These are phyloP conservation scores for Varroa destructor DNA, from an alignment of 1,140 invertebrate genomes.

Conservation along the genomic window DNA sequence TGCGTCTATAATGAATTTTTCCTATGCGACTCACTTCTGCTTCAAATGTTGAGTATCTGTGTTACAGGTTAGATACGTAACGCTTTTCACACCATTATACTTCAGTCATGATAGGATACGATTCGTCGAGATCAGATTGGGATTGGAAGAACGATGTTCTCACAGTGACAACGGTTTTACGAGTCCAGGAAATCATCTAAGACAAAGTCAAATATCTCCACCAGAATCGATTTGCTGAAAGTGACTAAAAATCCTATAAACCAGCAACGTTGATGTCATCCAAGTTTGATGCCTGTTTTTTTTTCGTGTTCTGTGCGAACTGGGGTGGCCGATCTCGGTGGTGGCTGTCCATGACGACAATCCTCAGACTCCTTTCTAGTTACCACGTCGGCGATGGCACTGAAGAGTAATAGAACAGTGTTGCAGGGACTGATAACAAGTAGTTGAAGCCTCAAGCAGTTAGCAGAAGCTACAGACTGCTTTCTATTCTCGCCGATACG, in stretches of 20 bases:
- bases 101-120: not conserved
- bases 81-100: not conserved
- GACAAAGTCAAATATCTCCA: too few species aligned
- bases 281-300: not conserved
- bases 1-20: too few species aligned
- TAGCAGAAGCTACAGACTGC: too few species aligned
- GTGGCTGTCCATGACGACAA: not conserved
- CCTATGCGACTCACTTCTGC: too few species aligned
- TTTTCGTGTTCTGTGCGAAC: not conserved
- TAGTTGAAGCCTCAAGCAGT: too few species aligned
- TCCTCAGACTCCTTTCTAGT: too few species aligned
- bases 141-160: slow-evolving; percentile 13
- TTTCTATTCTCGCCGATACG: too few species aligned
- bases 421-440: too few species aligned
- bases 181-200: slow-evolving; percentile 12
- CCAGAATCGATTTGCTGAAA: not conserved
- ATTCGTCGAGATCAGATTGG: not conserved
- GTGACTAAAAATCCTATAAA: not conserved
- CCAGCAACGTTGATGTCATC: not conserved
- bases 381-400: too few species aligned
- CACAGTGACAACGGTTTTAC: slow-evolving; percentile 27
- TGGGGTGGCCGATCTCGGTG: not conserved
- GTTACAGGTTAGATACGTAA: not conserved
- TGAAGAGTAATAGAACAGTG: too few species aligned
- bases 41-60: not conserved